A percentile compares a stretch with the other conserved stretches of the same genome.
These are phyloP conservation scores for Eleginops maclovinus DNA, from an alignment of 2,113 vertebrate genomes.

Conservation along the genomic window DNA sequence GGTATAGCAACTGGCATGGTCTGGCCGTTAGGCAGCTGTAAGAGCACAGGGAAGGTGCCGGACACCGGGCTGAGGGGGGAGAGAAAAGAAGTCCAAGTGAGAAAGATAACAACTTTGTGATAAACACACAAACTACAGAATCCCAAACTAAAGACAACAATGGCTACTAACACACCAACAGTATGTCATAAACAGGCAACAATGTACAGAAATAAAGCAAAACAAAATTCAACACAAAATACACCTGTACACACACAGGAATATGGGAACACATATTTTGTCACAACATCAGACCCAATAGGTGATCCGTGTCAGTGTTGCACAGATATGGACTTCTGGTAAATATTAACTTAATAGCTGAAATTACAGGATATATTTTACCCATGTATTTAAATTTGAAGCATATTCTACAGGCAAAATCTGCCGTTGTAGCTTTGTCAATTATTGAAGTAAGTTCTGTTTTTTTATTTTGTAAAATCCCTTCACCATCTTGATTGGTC, in stretches of 20 bases:
- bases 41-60: constrained; percentile 96
- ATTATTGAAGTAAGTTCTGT: too few species aligned
- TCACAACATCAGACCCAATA: constrained; percentile 22
- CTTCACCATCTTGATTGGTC: too few species aligned
- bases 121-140: constrained; percentile 13
- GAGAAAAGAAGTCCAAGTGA: constrained; percentile 74
- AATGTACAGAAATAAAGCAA: constrained; percentile 37
- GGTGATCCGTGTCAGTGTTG: constrained; percentile 57
- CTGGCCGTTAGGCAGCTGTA: constrained; percentile 99
- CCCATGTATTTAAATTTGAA: background rate
- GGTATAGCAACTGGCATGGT: constrained; percentile 98
- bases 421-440: too few species aligned
- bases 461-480: too few species aligned
- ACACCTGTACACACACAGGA: constrained; percentile 23
- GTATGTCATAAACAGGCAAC: constrained; percentile 43
- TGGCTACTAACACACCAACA: constrained; percentile 1
- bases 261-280: background rate
- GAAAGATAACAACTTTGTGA: background rate
- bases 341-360: too few species aligned
- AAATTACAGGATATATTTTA: background rate
- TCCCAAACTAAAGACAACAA: constrained; percentile 15
- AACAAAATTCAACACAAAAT: constrained; percentile 34
- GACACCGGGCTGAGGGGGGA: constrained; percentile 92
- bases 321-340: constrained; percentile 26
- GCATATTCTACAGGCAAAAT: background rate